Evolutionary conservation across 2,797 vertebrate genomes (phyloP), one percentile per base, ranked within the genome.

Genomic region (Macroramphosus scolopax): DNA sequence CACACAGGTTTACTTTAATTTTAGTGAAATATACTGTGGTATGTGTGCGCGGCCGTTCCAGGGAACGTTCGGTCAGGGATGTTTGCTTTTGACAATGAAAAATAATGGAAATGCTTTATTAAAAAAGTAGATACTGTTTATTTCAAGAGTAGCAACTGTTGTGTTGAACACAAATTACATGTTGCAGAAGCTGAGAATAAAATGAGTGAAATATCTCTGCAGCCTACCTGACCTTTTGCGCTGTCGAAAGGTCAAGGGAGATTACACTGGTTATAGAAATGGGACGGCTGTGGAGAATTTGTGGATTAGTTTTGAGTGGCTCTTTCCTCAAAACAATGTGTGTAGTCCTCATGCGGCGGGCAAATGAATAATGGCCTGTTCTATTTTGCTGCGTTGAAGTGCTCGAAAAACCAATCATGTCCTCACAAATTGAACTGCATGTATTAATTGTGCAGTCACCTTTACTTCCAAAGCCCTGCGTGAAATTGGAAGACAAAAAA

Each of bases 361-460:
- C n/a, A 12, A n/a, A 15, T 15, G 22, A 50, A 46, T 1, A 18
- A 46, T 37, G 4, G 18, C 52, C 34, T 31, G 15, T 33, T 64
- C 36, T 16, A 31, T 33, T 40, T 57, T 28, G 24, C 3, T 24
- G 9, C 2, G 7, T 17, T 14, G 12, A 37, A 54, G 42, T 35
- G 24, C 53, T 70, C 20, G 12, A 10, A 32, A 52, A 56, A 63
- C 10, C 10, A 16, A 14, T 36, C 6, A 34, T 36, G 15, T 26
- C 31, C 4, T 29, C 17, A 33, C 18, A 43, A 16, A 6, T 6
- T 9, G 12, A 51, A 31, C 17, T 6, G 18, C 3, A 5, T 16
- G 42, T 3, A 17, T 59, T 63, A 24, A 29, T 34, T 37, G n/a
- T 17, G 22, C 31, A 71, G 64, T 51, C 40, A 60, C 41, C 20